Percentiles rank a stretch among this genome's conserved stretches.
These are phyloP conservation scores for Spodoptera litura DNA, from an alignment of 1,140 invertebrate species.

Conservation along the genomic window DNA sequence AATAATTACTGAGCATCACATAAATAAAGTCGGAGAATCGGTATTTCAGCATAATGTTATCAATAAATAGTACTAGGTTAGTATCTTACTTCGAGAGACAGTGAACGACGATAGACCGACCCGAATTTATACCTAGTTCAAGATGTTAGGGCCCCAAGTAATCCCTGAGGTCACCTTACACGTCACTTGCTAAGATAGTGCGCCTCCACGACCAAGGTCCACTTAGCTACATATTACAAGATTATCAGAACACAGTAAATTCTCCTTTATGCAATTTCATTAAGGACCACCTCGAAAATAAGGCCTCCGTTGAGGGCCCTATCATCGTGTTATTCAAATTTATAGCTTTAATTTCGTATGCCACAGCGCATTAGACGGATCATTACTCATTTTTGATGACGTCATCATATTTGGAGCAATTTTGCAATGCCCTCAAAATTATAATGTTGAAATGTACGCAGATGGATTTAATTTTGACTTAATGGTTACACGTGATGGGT, in stretches of 20 bases:
- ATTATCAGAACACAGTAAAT: constrained; percentile 26
- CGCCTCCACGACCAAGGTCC: not conserved
- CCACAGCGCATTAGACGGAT: constrained; percentile 44
- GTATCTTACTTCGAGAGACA: not conserved
- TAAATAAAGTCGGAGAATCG: not conserved
- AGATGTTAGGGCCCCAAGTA: constrained; percentile 9
- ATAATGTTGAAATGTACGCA: constrained; percentile 39
- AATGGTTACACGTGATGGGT: constrained; percentile 17
- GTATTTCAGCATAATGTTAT: constrained; percentile 6
- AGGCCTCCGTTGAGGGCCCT: constrained; percentile 28
- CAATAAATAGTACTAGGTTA: constrained; percentile 17
- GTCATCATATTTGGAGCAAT: constrained; percentile 46
- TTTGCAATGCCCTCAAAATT: constrained; percentile 45
- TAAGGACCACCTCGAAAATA: constrained; percentile 34
- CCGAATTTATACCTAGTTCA: constrained; percentile 23
- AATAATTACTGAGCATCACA: too few species aligned
- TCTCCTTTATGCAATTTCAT: constrained; percentile 42
- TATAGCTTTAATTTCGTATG: constrained; percentile 47
- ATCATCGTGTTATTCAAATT: constrained; percentile 43
- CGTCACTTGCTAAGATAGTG: constrained; percentile 3
- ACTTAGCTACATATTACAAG: constrained; percentile 19
- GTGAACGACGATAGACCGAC: constrained; percentile 13
- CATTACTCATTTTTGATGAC: constrained; percentile 49
- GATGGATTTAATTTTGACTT: constrained; percentile 45
- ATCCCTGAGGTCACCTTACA: constrained; percentile 13